Percentiles rank a stretch among this genome's conserved stretches.
Evolutionary conservation across 53 echinoderm and acorn worm species (phyloP).

Genomic region (Hippasteria phrygiana): DNA sequence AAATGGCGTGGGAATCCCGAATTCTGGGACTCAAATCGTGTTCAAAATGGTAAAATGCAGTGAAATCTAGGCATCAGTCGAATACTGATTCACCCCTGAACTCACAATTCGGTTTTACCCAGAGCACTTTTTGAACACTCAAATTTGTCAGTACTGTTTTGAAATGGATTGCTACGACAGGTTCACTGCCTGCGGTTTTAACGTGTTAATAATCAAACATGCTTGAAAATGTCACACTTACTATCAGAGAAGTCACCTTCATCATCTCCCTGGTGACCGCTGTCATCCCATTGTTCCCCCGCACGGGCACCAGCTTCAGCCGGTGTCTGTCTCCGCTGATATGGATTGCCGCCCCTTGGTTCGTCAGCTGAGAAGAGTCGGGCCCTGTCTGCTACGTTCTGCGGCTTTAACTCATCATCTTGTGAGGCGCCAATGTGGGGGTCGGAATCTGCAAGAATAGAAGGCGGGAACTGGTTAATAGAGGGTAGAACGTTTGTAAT

Average conservation of each 20-base stretch:
- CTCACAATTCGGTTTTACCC: too few relatives aligned
- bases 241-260: neutral
- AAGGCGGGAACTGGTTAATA: neutral
- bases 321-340: neutral
- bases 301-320: neutral
- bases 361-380: slow-evolving; percentile 32
- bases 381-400: slow-evolving; percentile 34
- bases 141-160: too few relatives aligned
- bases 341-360: neutral
- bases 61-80: too few relatives aligned
- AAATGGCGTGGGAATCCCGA: too few relatives aligned
- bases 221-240: neutral
- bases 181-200: too few relatives aligned
- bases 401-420: neutral
- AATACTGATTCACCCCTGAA: too few relatives aligned
- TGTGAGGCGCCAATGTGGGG: neutral
- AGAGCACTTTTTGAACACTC: too few relatives aligned
- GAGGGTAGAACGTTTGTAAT: neutral
- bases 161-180: too few relatives aligned
- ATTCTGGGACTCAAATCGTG: too few relatives aligned
- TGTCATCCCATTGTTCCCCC: neutral
- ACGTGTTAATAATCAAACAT: neutral
- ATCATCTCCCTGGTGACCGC: slow-evolving; percentile 17
- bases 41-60: too few relatives aligned
- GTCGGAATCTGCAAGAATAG: slow-evolving; percentile 9